These are phyloP conservation scores for Eupithecia centaureata DNA, from an alignment of 2,888 invertebrate species.

Conservation along the genomic window DNA sequence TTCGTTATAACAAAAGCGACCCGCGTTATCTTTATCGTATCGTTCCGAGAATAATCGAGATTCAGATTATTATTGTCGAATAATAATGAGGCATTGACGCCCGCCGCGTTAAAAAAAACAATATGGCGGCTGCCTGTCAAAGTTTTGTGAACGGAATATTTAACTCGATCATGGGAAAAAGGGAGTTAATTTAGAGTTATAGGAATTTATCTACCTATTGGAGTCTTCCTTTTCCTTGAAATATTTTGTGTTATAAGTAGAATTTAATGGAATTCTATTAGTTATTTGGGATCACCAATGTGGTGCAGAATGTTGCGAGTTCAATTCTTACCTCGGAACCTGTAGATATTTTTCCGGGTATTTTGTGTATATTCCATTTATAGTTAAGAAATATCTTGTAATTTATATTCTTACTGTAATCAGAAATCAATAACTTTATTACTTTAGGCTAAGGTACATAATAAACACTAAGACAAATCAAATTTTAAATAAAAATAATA, in stretches of 20 bases:
- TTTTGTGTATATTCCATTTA: too few relatives aligned
- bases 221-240: neutral
- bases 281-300: too few relatives aligned
- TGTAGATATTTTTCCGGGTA: too few relatives aligned
- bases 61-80: slow-evolving; percentile 67
- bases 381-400: too few relatives aligned
- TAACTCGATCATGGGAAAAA: slow-evolving; percentile 13
- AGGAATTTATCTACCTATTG: slow-evolving; percentile 10
- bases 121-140: slow-evolving; percentile 55
- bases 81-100: slow-evolving; percentile 74
- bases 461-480: too few relatives aligned
- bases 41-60: slow-evolving; percentile 35
- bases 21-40: slow-evolving; percentile 32
- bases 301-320: too few relatives aligned
- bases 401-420: too few relatives aligned
- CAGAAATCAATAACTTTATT: too few relatives aligned
- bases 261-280: too few relatives aligned
- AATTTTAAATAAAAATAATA: too few relatives aligned
- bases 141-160: slow-evolving; percentile 28
- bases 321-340: too few relatives aligned
- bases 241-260: neutral
- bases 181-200: slow-evolving; percentile 10
- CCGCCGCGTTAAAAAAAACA: slow-evolving; percentile 49
- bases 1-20: slow-evolving; percentile 33
- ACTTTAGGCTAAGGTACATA: too few relatives aligned